Evolutionary conservation across 2,113 vertebrate genomes (phyloP).

Genomic region (Tiliqua scincoides): DNA sequence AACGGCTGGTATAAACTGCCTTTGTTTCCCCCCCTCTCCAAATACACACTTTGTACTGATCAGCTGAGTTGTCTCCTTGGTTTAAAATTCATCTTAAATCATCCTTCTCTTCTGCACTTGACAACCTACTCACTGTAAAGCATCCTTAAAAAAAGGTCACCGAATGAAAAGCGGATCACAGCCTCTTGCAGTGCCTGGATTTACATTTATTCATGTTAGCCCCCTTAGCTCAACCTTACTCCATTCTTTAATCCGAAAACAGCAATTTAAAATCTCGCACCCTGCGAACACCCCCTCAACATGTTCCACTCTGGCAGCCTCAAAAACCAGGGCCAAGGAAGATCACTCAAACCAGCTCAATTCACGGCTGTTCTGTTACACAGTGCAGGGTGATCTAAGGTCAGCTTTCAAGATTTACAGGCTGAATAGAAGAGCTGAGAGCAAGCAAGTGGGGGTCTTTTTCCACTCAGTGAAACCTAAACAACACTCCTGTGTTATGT

Average conservation of each 20-base stretch:
- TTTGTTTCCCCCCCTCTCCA: neutral
- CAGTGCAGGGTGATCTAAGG: neutral
- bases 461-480: neutral
- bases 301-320: neutral
- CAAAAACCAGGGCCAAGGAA: neutral
- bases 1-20: neutral
- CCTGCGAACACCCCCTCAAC: no score
- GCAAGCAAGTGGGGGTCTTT: neutral
- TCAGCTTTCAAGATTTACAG: neutral
- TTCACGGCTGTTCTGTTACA: neutral
- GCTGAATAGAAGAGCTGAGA: neutral
- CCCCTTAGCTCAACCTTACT: neutral
- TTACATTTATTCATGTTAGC: neutral
- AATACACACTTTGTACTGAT: neutral
- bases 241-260: neutral
- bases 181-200: neutral
- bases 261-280: neutral
- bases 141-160: neutral
- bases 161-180: neutral
- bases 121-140: neutral
- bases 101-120: neutral
- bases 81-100: neutral
- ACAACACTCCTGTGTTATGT: neutral
- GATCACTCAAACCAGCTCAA: neutral
- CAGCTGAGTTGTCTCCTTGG: neutral